Evolutionary conservation across 2,888 invertebrate genomes (phyloP).

Genomic region (Junonia oenone): DNA sequence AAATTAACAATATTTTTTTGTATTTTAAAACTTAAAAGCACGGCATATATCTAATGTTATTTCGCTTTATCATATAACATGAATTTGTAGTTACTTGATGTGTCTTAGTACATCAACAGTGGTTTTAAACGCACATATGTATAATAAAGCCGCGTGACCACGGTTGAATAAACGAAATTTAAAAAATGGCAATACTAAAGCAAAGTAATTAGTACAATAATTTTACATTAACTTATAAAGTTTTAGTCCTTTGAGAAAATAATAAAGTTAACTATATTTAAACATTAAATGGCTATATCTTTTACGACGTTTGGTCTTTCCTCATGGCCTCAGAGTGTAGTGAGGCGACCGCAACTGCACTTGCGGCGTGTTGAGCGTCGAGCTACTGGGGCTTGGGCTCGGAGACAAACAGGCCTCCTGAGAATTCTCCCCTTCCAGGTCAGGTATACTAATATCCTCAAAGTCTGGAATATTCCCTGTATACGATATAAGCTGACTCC

Average conservation of each 20-base stretch:
- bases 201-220: neutral
- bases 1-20: too few species aligned
- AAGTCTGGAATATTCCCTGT: constrained; percentile 77
- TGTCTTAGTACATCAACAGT: too few species aligned
- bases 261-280: neutral
- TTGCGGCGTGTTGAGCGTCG: constrained; percentile 66
- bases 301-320: neutral
- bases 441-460: constrained; percentile 68
- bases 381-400: constrained; percentile 41
- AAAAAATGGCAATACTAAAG: neutral
- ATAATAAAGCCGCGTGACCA: neutral
- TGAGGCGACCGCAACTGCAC: constrained; percentile 52
- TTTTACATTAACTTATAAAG: neutral
- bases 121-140: neutral
- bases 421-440: constrained; percentile 57
- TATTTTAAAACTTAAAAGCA: too few species aligned
- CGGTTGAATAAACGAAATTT: neutral
- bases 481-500: constrained; percentile 78
- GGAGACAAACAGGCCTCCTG: constrained; percentile 49
- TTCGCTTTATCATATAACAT: too few species aligned
- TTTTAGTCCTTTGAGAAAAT: neutral
- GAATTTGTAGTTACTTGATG: too few species aligned
- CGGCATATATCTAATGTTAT: too few species aligned
- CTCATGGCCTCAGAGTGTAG: constrained; percentile 53
- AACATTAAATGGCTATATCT: neutral